Percentiles rank a stretch among this genome's conserved stretches.
These are phyloP conservation scores for Dendrocincla tyrannina DNA, from an alignment of 2,797 vertebrate species.

Conservation along the genomic window DNA sequence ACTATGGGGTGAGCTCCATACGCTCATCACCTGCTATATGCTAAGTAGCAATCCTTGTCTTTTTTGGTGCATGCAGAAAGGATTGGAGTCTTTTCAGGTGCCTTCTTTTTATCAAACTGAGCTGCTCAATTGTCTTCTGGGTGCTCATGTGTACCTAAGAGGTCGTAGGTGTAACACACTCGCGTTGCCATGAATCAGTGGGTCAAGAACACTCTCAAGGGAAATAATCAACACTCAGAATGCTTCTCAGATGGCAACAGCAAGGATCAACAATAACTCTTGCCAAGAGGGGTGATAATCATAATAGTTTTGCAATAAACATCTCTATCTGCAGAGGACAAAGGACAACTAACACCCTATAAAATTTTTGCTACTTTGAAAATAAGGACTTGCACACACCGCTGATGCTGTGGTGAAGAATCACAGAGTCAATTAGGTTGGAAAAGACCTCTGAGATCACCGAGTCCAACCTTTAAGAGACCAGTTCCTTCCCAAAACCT, in stretches of 20 bases:
- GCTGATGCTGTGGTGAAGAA: neutral
- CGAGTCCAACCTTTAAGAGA: neutral
- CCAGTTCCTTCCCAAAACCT: neutral
- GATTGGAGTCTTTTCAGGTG: neutral
- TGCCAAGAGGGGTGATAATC: neutral
- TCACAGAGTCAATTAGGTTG: neutral
- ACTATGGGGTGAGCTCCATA: accelerated
- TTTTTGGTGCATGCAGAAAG: neutral
- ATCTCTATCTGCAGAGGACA: neutral
- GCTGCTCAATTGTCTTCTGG: neutral
- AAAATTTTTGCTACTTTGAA: neutral
- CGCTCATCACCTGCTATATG: neutral
- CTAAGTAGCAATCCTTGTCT: neutral
- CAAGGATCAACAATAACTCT: neutral
- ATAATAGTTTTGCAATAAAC: neutral
- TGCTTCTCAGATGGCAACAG: neutral
- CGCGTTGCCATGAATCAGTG: accelerated
- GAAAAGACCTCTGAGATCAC: neutral
- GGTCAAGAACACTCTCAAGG: neutral
- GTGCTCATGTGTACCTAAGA: accelerated
- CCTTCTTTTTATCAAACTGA: neutral
- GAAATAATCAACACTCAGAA: neutral
- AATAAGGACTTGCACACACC: accelerated
- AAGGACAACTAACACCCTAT: neutral
- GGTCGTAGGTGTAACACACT: accelerated